phyloP scores from a whole-genome alignment of 1,140 invertebrate species.

The Caerostris darwini region DNA sequence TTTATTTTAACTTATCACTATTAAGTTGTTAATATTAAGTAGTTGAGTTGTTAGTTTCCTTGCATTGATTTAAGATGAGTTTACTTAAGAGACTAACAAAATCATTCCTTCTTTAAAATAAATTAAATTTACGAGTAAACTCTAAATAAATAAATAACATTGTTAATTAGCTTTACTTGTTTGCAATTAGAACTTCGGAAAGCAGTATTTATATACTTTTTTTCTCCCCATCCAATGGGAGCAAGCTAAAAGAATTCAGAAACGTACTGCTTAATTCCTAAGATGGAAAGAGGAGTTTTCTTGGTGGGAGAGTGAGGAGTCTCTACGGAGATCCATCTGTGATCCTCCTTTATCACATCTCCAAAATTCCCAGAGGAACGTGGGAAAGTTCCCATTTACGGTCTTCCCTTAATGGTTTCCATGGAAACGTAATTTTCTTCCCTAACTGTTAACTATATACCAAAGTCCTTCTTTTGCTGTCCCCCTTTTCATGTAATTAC shows the following conservation, averaged over 20 bases:
- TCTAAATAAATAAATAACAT: too few species aligned
- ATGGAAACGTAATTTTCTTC: neutral
- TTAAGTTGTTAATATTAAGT: too few species aligned
- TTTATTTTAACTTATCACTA: too few species aligned
- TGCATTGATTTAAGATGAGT: too few species aligned
- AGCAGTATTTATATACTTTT: too few species aligned
- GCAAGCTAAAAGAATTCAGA: neutral
- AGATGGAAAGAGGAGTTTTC: neutral
- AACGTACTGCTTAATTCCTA: neutral
- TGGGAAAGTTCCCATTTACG: neutral
- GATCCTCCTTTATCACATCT: conserved; percentile 26
- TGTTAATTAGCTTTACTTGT: too few species aligned
- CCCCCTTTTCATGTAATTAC: conserved; percentile 1
- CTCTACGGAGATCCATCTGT: conserved; percentile 16
- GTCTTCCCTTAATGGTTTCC: conserved; percentile 11
- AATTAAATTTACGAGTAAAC: too few species aligned
- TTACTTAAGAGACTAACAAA: too few species aligned
- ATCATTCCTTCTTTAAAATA: too few species aligned
- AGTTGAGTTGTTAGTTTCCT: too few species aligned
- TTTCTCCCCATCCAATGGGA: neutral
- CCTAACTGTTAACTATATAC: neutral
- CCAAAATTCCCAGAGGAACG: neutral
- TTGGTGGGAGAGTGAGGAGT: neutral
- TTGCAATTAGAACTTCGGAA: too few species aligned
- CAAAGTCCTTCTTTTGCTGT: neutral